Conservation (phyloP, 2,888 invertebrate genomes). For the Noctua janthe region DNA sequence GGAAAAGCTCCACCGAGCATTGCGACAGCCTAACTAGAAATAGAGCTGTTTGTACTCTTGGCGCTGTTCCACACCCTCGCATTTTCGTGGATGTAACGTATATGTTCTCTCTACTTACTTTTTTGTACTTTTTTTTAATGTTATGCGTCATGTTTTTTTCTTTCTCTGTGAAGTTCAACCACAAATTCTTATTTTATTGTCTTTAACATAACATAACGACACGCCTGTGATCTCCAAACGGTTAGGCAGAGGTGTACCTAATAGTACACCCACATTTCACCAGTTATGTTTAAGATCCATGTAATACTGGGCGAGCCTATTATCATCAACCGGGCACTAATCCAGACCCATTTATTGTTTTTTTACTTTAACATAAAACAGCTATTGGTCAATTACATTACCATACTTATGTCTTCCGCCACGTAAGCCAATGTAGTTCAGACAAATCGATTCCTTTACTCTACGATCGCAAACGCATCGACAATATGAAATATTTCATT, state of each 20-base stretch:
- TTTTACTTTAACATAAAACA: not conserved
- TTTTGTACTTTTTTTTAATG: not conserved
- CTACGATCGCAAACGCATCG: not conserved
- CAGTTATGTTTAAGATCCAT: too few relatives aligned
- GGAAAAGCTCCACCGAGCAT: constrained; percentile 1
- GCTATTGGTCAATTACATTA: not conserved
- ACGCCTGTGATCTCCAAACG: too few relatives aligned
- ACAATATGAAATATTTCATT: too few relatives aligned
- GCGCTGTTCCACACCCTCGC: not conserved
- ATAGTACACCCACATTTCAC: too few relatives aligned
- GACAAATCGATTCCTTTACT: too few relatives aligned
- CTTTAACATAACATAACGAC: too few relatives aligned
- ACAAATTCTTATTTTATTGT: not conserved
- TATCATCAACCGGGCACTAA: too few relatives aligned
- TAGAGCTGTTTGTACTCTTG: not conserved
- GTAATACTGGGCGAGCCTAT: too few relatives aligned
- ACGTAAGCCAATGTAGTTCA: not conserved
- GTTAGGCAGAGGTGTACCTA: too few relatives aligned
- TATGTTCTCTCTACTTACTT: not conserved
- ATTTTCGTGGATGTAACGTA: not conserved
- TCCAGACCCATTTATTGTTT: too few relatives aligned
- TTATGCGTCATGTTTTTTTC: not conserved
- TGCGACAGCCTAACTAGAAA: not conserved
- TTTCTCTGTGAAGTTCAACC: not conserved
- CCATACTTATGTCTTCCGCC: not conserved